Base-by-base conservation (phyloP, 2,797 vertebrate species). In the Knipowitschia caucasica region DNA sequence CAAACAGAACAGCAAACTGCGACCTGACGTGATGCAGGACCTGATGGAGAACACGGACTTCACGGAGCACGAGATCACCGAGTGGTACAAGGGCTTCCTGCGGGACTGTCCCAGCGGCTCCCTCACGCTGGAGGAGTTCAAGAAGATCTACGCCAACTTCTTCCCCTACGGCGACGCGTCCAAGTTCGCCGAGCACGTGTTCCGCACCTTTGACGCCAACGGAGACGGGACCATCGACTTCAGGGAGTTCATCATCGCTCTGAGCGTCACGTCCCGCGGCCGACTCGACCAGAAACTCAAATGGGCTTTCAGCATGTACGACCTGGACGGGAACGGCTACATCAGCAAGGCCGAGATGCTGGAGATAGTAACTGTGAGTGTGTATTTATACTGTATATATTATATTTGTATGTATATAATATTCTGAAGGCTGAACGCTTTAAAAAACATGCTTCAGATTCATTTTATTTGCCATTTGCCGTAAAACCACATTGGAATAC, bases 121-220 rank as follows among this genome's bases (percentile, higher is more conserved):
- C 0, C 93, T 99, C 75, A 93, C 92, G 52, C 94, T 98, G 94
- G 97, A 99, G 27, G 97, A 99, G 82, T 99, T 99, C 89, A 99
- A 99, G 93, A 99, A 98, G 92, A 99, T 99, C 79, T 99, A 99
- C 4, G 95, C 94, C 78, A 99, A 99, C 92, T 99, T 99, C 89
- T 99, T 98, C 90, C 96, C 96, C 18, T 98, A 98, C 0, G 96
- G 96, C 73, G 96, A 99, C 47, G 96, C 96, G 69, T 98, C 96
- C 75, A 99, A 98, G 80, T 99, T 99, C 36, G 96, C 96, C 1
- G 96, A 99, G 69, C 96, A 99, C 0, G 96, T 99, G 69, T 99
- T 99, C 90, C 94, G 96, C 71, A 99, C 96, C 17, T 99, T 99
- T 0, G 96, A 99, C 0, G 94, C 96, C 67, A 99, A 99, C 0